phyloP scores from a whole-genome alignment of 2,113 vertebrate genomes.

The Bungarus multicinctus region DNA sequence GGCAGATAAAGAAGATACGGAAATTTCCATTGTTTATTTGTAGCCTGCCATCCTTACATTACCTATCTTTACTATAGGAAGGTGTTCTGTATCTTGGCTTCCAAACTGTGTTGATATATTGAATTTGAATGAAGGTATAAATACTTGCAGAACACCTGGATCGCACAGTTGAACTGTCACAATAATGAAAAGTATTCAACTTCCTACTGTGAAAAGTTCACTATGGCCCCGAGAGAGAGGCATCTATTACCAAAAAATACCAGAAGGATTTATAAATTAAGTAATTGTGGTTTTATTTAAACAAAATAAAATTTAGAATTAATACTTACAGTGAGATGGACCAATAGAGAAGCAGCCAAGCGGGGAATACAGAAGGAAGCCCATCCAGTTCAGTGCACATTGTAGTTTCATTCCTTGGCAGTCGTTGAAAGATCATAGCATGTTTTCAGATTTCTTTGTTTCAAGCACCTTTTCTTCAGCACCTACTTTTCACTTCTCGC shows the following conservation, averaged over 20 bases:
- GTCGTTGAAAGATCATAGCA: accelerated
- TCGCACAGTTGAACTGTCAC: constrained; percentile 53
- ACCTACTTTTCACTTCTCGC: neutral
- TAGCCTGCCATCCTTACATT: neutral
- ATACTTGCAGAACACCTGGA: constrained; percentile 54
- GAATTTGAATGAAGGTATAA: constrained; percentile 36
- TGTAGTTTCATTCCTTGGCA: neutral
- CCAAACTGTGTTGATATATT: neutral
- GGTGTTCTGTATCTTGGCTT: neutral
- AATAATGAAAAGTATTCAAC: neutral
- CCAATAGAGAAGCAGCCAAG: neutral
- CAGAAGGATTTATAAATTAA: neutral
- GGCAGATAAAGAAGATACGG: neutral
- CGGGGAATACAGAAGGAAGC: accelerated
- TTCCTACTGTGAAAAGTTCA: constrained; percentile 24
- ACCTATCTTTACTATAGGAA: neutral
- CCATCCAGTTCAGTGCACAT: neutral
- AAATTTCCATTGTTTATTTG: neutral
- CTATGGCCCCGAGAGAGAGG: constrained; percentile 29
- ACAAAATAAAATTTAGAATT: neutral
- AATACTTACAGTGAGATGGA: constrained; percentile 43
- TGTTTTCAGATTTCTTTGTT: constrained; percentile 21
- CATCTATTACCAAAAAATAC: constrained; percentile 36
- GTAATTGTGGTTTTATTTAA: neutral
- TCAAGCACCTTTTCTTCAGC: neutral